A percentile compares a stretch with the other conserved stretches of the same genome.
phyloP scores from a whole-genome alignment of 2,113 vertebrate genomes.

The Crocuta crocuta region DNA sequence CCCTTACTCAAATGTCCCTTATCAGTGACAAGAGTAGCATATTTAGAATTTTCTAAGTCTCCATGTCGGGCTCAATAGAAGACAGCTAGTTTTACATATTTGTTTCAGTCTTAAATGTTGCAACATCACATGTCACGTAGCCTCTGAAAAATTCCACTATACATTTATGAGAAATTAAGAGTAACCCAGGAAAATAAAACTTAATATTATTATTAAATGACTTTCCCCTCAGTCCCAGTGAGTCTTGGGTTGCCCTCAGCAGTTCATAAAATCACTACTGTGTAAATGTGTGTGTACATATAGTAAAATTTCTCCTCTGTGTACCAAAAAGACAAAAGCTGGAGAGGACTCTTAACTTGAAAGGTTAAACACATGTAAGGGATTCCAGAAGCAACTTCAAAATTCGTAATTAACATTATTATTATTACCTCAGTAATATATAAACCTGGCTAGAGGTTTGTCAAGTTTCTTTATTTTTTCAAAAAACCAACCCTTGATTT shows the following conservation, averaged over 20 bases:
- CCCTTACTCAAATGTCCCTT: background rate
- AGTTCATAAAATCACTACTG: too few species aligned
- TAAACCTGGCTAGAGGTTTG: too few species aligned
- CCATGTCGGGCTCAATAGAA: background rate
- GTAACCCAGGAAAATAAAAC: background rate
- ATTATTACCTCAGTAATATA: too few species aligned
- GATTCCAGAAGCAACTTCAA: background rate
- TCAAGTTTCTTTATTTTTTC: too few species aligned
- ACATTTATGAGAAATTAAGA: background rate
- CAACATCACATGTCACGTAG: background rate
- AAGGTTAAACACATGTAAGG: background rate
- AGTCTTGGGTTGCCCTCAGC: background rate
- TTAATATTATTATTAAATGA: background rate
- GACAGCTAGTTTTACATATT: too few species aligned
- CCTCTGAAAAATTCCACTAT: background rate
- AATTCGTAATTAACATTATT: too few species aligned
- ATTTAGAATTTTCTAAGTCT: background rate
- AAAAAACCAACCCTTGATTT: too few species aligned
- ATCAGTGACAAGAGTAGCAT: background rate
- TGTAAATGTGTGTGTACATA: too few species aligned
- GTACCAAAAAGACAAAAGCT: background rate
- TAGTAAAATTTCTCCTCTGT: background rate
- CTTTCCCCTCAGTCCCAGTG: background rate
- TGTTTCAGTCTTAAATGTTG: background rate
- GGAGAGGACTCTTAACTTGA: background rate